Evolutionary conservation across 1,140 invertebrate genomes (phyloP), one percentile per base, ranked within the genome.

Genomic region (Ceratina japonica): DNA sequence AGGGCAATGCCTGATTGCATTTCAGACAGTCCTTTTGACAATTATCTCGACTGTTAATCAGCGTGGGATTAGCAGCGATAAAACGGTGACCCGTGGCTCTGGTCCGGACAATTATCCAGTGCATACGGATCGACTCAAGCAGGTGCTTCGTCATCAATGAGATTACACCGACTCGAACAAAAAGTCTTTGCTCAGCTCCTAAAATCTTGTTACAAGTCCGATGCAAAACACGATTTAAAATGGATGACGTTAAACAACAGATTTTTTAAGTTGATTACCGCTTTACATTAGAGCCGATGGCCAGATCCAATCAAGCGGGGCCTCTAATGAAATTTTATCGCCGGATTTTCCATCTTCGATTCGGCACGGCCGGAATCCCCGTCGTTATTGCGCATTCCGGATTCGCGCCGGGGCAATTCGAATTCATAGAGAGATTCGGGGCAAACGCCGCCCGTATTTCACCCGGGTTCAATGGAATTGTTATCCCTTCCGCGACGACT

Each of bases 91-190:
- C 37, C 37, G 37, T 44, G 37, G 37, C 5, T 44, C 37, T 44
- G 37, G 37, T 54, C 72, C 44, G 3, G 58, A 51, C 58, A 63
- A 77, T 77, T 77, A 77, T 77, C 66, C 16, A 54, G 44, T 44
- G 18, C 59, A 20, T 56, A 44, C 5, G 13, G 27, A 51, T 20
- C 31, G 37, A 64, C 15, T 59, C 70, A 13, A 66, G 37, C 62
- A 59, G 63, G 22, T 61, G 62, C 70, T 66, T 79, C 62, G 54
- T 66, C 71, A 65, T 79, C 71, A 52, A 66, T 74, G 62, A n/a
- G 70, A 74, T 79, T 79, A 79, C 54, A 65, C 27, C 37, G 69
- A 37, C 18, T 4, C 15, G n/a, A 15, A 52, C 37, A 24, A 73
- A 44, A 73, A 65, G 13, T 18, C 61, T 49, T 8, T 27, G 15